These are phyloP conservation scores for Mormyrops boulengeri DNA, from an alignment of 2,797 vertebrate species.

Conservation along the genomic window DNA sequence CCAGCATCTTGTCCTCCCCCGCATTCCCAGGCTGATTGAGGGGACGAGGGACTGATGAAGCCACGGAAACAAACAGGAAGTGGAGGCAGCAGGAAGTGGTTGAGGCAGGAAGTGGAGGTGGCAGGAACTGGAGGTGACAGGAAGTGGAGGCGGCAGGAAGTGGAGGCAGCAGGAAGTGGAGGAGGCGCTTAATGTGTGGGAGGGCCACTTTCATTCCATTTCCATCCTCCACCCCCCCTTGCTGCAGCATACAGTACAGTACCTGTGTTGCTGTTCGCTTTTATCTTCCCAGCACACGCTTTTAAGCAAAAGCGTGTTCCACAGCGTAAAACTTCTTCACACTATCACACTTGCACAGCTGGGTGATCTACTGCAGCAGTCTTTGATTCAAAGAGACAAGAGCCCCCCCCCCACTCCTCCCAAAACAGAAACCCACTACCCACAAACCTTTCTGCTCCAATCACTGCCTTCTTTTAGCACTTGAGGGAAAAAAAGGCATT, in stretches of 20 bases:
- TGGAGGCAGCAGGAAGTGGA: not conserved
- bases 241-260: too few species aligned
- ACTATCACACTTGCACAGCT: not conserved
- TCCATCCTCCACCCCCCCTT: not conserved
- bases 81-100: not conserved
- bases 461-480: not conserved
- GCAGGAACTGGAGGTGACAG: not conserved
- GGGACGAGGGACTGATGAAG: not conserved
- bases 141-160: not conserved
- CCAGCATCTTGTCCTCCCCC: not conserved
- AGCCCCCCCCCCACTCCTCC: not conserved
- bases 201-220: not conserved
- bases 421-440: not conserved
- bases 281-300: not conserved
- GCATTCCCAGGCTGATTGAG: not conserved
- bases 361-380: not conserved
- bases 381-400: not conserved
- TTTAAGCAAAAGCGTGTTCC: not conserved
- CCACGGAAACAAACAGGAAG: not conserved
- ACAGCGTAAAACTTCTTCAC: not conserved
- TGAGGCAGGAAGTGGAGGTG: not conserved
- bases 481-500: not conserved
- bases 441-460: slow-evolving; percentile 1
- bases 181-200: not conserved
- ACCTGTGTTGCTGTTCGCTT: not conserved